Base-by-base conservation (phyloP, 1,140 invertebrate species). In the Drosophila persimilis region DNA sequence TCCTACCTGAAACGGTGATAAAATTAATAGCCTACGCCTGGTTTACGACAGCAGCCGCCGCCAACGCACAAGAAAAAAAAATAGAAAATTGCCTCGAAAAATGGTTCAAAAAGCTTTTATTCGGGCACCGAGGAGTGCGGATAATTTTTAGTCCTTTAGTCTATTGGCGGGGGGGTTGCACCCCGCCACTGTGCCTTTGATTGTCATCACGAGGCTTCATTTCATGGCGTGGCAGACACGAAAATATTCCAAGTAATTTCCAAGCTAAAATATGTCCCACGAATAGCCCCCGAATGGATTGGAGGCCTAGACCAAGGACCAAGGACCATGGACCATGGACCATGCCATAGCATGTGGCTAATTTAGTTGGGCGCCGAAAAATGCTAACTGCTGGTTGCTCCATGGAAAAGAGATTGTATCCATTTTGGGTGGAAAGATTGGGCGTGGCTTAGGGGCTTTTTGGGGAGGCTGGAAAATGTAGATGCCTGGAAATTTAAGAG, bases 1-100 rank as follows among this genome's bases (percentile, higher is more conserved):
- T 56, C 54, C 52, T 75, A 61, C 65, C 73, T 69, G 73, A 53
- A 53, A 62, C 51, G 62, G 63, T 69, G 63, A 76, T 76, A 76
- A 76, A 76, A 76, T 76, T 76, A 76, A 76, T 76, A 76, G 73
- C 73, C 73, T 76, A 69, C 73, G 73, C 73, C 73, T 76, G 73
- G 73, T 76, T 76, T 76, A 76, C 73, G 73, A 76, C 72, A 69
- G 43, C 62, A 62, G 56, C 63, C 47, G 65, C 54, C 62, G 63
- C 35, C 35, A 8, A 4, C 51, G 39, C 46, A 43, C 44, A 20
- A 39, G 31, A 26, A 53, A n/a, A 65, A 51, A 56, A 54, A 72
- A 65, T 63, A 73, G 54, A 74, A 57, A 57, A 75, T 69, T 75
- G 73, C 71, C 54, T 59, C 61, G 54, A 76, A 76, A 76, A 66